Evolutionary conservation across 1,140 invertebrate species (phyloP), one percentile per base, ranked within the genome.

Genomic region (Aphidius gifuensis): DNA sequence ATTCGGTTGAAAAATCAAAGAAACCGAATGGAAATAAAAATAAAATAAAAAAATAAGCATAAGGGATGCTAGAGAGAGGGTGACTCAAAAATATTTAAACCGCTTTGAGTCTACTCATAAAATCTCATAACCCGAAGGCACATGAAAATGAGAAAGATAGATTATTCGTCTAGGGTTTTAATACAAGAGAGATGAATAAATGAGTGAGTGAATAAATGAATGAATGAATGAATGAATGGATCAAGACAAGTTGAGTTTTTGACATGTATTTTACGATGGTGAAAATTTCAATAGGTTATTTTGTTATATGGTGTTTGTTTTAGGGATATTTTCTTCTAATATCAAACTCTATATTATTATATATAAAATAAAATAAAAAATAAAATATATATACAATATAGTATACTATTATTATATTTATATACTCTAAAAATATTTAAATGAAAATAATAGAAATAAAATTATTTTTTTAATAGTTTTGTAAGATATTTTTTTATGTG

Each of bases 51-150:
- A 48, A 61, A 50, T 39, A 66, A 64, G 38, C 49, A 38, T 54
- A 45, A 42, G 16, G 51, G 44, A 56, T 38, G 11, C 50, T 58
- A 53, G 61, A 54, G 48, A 46, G 39, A 32, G 23, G 23, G 23
- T 32, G 50, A 45, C n/a, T 9, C 16, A 38, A 61, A 53, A 50
- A 45, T 55, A 32, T 69, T 69, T 78, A 77, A 78, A 79, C 75
- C 75, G 76, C 77, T 79, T 79, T 79, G 70, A 73, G 69, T 75
- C 23, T 32, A 32, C 78, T 79, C 74, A 77, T 80, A 79, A 79
- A 79, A 80, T 79, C 75, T 79, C 76, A 79, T 79, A 78, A 79
- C 78, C 78, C 69, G 58, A 71, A 76, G 74, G 69, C 68, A 70
- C n/a, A 42, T n/a, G 40, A 42, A 11, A 38, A 55, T 55, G 53